Percentiles rank a stretch among this genome's conserved stretches.
These are phyloP conservation scores for Julus scanicus DNA, from an alignment of 2,888 invertebrate species.

Conservation along the genomic window DNA sequence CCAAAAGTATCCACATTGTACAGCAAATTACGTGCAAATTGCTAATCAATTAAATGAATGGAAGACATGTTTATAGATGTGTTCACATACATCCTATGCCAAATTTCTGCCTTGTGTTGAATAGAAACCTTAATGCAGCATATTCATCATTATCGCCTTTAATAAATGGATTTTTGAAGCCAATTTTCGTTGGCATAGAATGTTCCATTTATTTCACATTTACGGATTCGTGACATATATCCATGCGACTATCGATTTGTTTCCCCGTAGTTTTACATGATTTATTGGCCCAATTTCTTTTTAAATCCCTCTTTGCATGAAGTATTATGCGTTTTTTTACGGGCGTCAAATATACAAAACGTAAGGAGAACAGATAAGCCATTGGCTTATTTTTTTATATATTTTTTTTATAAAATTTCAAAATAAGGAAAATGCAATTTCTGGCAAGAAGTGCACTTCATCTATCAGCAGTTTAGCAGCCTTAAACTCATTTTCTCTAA, in stretches of 20 bases:
- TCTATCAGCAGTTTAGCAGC: slow-evolving; percentile 1
- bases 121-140: background rate
- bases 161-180: slow-evolving; percentile 14
- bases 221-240: slow-evolving; percentile 27
- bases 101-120: background rate
- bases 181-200: background rate
- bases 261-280: slow-evolving; percentile 35
- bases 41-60: too few species aligned
- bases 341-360: background rate
- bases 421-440: background rate
- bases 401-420: background rate
- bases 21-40: too few species aligned
- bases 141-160: background rate
- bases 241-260: slow-evolving; percentile 1
- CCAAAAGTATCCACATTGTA: too few species aligned
- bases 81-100: too few species aligned
- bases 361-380: background rate
- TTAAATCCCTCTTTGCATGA: slow-evolving; percentile 23
- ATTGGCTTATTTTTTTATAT: background rate
- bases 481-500: slow-evolving; percentile 11
- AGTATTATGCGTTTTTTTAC: background rate
- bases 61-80: too few species aligned
- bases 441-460: background rate
- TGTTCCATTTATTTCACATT: slow-evolving; percentile 5
- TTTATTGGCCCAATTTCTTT: slow-evolving; percentile 30